Base-by-base conservation (phyloP, 2,888 invertebrate genomes). In the Apodemia mormo region DNA sequence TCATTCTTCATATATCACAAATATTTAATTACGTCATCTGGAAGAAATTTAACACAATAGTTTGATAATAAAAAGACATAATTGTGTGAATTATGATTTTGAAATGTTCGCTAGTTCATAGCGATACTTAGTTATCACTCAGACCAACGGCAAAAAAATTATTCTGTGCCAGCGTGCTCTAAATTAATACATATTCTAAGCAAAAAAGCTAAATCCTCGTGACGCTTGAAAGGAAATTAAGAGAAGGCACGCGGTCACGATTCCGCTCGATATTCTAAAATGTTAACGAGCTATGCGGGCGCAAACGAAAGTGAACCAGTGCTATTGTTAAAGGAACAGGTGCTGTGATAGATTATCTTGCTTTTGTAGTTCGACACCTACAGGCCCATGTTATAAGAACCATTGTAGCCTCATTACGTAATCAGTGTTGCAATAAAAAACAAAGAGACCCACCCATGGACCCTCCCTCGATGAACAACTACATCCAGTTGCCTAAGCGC, bases 281-380 rank as follows among this genome's bases (percentile, higher is more conserved):
- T 88, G 89, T 86, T 89, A 88, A 87, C 88, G 78, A 86, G 85
- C 73, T 80, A 79, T 30, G 58, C 58, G 73, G 79, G 79, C 82
- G 81, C 83, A 79, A 83, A 84, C 81, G 89, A 90, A 90, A 89
- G 89, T 88, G 85, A 88, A 84, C 85, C 77, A 80, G 76, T 73
- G 73, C 84, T 78, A 86, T 88, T 88, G 89, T 89, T 87, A 80
- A 76, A 78, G 80, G 80, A 86, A 84, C 90, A 89, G 89, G 90
- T 90, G 89, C 77, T 78, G 76, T 77, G 79, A 81, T 74, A 72
- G 73, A 81, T 79, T 80, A 83, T 80, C 76, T 73, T 74, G 74
- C 74, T 78, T 76, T 78, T 77, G 80, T 81, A 81, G 79, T 78
- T 76, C 76, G 76, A 80, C 80, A 77, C 80, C 74, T 75, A 76